Conservation (phyloP, 2,888 invertebrate species). For the Ornithoptera alexandrae region DNA sequence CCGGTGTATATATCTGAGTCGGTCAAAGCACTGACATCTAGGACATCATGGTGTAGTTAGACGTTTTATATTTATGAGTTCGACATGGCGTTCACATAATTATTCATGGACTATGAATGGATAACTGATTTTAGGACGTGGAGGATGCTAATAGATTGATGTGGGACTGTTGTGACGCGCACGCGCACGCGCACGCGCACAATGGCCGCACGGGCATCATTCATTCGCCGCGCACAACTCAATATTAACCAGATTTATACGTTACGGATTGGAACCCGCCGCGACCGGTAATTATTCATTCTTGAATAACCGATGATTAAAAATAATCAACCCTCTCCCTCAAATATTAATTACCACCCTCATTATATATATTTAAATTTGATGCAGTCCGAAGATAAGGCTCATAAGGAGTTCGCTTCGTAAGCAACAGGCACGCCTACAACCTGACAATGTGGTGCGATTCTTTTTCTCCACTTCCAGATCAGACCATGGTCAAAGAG, state of each 20-base stretch:
- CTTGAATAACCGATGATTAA: constrained; percentile 46
- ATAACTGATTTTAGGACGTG: constrained; percentile 13
- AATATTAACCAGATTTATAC: constrained; percentile 13
- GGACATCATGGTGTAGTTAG: too few relatives aligned
- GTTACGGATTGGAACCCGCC: constrained; percentile 1
- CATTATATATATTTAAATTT: constrained; percentile 26
- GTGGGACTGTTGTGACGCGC: background rate
- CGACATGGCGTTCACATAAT: background rate
- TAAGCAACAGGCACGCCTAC: constrained; percentile 30
- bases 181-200: background rate
- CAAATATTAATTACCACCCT: constrained; percentile 52
- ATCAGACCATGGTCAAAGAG: too few relatives aligned
- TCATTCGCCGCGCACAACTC: constrained; percentile 12
- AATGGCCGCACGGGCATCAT: constrained; percentile 13
- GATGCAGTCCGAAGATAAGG: constrained; percentile 26
- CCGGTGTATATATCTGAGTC: too few relatives aligned
- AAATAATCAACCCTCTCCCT: constrained; percentile 58
- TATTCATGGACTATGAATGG: constrained; percentile 13
- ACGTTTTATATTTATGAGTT: too few relatives aligned
- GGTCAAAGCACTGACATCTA: too few relatives aligned
- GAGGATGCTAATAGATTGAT: constrained; percentile 16
- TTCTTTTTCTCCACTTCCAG: too few relatives aligned
- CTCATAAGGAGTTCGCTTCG: constrained; percentile 20
- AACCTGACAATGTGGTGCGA: background rate
- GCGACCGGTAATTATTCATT: constrained; percentile 28